A percentile compares a stretch with the other conserved stretches of the same genome.
Evolutionary conservation across 2,113 vertebrate species (phyloP).

Genomic region (Baryphthengus martii): DNA sequence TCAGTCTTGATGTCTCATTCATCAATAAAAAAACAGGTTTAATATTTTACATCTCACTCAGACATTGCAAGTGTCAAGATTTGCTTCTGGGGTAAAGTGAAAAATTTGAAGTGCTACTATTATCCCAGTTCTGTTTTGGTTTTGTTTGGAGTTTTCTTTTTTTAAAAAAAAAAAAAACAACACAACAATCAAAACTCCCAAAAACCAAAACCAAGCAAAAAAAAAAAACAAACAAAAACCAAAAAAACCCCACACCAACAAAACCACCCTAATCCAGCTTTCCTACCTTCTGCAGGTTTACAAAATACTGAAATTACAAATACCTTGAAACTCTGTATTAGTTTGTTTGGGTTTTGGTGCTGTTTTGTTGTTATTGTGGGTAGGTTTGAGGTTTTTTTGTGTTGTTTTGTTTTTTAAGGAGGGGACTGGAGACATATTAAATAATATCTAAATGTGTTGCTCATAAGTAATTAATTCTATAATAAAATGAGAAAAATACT

Average conservation of each 20-base stretch:
- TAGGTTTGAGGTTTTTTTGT: background rate
- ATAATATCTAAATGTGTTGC: background rate
- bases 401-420: background rate
- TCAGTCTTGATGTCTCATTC: background rate
- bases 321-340: accelerated
- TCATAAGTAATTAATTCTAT: background rate
- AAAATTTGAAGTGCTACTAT: background rate
- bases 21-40: background rate
- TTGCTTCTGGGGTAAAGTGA: background rate
- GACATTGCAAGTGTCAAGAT: background rate
- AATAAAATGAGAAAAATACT: background rate
- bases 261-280: background rate
- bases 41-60: background rate
- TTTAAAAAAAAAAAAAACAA: background rate
- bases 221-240: background rate
- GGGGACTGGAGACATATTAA: background rate
- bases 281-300: background rate
- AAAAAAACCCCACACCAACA: background rate
- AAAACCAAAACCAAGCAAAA: background rate
- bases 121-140: too few species aligned
- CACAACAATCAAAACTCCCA: background rate
- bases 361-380: background rate
- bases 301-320: too few species aligned
- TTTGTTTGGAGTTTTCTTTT: too few species aligned
- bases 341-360: background rate